A percentile compares a stretch with the other conserved stretches of the same genome.
Evolutionary conservation across 2,113 vertebrate genomes (phyloP).

Genomic region (Alosa alosa): DNA sequence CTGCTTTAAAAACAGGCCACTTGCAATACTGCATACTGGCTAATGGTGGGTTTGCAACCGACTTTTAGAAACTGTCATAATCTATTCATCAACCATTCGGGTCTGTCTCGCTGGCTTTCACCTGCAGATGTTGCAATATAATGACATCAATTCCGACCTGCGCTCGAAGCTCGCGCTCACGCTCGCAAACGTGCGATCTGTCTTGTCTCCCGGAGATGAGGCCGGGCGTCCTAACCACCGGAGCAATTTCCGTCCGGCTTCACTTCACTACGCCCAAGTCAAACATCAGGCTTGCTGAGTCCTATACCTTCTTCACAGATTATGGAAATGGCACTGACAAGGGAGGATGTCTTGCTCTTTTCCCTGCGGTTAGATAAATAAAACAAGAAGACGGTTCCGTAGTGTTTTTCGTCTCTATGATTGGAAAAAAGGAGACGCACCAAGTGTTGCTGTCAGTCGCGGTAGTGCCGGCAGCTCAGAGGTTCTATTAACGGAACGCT

Average conservation of each 20-base stretch:
- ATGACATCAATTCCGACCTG: neutral
- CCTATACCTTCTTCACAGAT: neutral
- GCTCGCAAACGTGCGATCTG: neutral
- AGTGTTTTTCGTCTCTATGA: neutral
- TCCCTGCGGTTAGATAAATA: neutral
- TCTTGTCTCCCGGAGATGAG: neutral
- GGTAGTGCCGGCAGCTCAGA: neutral
- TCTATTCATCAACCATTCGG: neutral
- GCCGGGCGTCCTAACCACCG: neutral
- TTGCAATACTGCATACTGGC: neutral
- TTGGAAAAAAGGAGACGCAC: neutral
- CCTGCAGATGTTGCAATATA: neutral
- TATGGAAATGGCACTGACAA: neutral
- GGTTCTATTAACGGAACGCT: neutral
- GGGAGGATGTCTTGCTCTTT: neutral
- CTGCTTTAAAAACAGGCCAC: neutral
- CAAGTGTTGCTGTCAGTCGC: neutral
- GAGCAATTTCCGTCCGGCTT: neutral
- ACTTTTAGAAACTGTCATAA: constrained; percentile 12
- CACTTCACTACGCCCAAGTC: neutral
- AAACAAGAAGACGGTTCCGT: neutral
- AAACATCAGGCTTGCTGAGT: neutral
- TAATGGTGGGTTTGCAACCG: neutral
- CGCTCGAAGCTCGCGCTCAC: neutral
- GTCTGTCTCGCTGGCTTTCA: neutral